phyloP scores from a whole-genome alignment of 2,113 vertebrate genomes.

The Benitochromis conjunctus region DNA sequence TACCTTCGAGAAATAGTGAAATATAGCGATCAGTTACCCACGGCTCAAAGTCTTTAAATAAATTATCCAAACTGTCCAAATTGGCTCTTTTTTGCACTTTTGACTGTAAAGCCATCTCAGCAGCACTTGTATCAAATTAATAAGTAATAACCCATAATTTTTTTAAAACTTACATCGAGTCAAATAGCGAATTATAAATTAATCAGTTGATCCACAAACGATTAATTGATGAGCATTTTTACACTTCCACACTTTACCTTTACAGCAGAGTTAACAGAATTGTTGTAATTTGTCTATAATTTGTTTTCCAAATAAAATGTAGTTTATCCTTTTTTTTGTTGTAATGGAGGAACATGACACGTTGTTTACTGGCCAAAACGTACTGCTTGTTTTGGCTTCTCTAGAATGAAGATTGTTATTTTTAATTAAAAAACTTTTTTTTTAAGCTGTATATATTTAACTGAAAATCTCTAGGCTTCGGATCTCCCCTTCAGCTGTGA shows the following conservation, averaged over 20 bases:
- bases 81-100: not conserved
- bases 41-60: not conserved
- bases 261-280: not conserved
- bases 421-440: not conserved
- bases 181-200: not conserved
- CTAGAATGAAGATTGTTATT: not conserved
- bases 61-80: not conserved
- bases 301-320: not conserved
- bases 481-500: not conserved
- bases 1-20: not conserved
- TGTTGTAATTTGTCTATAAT: not conserved
- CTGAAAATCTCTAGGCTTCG: not conserved
- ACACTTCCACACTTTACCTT: not conserved
- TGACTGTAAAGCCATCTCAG: not conserved
- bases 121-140: not conserved
- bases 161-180: not conserved
- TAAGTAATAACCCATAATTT: not conserved
- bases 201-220: rapidly evolving
- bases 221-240: not conserved
- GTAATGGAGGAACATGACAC: not conserved
- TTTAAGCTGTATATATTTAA: not conserved
- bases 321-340: not conserved
- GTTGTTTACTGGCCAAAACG: not conserved
- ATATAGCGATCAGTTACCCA: not conserved
- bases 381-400: not conserved